Evolutionary conservation across 2,797 vertebrate genomes (phyloP).

Genomic region (Tinamus major): DNA sequence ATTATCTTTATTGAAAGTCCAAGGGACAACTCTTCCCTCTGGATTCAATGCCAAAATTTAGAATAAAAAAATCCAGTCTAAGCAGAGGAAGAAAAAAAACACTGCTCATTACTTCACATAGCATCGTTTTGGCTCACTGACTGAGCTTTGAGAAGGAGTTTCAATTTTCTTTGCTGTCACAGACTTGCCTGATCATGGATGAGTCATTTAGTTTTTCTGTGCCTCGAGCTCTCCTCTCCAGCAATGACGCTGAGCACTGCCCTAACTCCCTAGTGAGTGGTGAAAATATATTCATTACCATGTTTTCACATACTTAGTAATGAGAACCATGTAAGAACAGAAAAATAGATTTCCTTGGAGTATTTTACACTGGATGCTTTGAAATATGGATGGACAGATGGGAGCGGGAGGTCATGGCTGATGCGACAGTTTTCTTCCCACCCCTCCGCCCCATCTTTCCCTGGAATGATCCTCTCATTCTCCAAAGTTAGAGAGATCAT

Average conservation of each 20-base stretch:
- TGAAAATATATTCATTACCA: not conserved
- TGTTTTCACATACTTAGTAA: not conserved
- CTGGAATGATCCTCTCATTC: not conserved
- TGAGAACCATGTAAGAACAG: not conserved
- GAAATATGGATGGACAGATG: not conserved
- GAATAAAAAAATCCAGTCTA: not conserved
- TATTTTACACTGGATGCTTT: not conserved
- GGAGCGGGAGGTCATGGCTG: not conserved
- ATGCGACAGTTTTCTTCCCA: fast-evolving
- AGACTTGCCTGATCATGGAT: constrained; percentile 17
- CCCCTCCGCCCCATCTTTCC: not conserved
- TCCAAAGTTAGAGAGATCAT: not conserved
- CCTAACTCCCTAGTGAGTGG: not conserved
- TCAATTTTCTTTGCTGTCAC: constrained; percentile 41
- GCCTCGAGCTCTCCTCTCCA: not conserved
- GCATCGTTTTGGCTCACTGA: constrained; percentile 13
- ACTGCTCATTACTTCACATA: not conserved
- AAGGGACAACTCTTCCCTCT: not conserved
- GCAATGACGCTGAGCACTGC: not conserved
- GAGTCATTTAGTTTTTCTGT: constrained; percentile 25
- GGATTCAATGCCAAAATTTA: not conserved
- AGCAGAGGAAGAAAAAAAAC: not conserved
- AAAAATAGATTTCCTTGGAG: not conserved
- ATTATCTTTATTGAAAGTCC: not conserved
- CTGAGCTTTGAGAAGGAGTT: not conserved